Base-by-base conservation (phyloP, 1,140 invertebrate genomes). In the Akabosia matsudoensis region DNA sequence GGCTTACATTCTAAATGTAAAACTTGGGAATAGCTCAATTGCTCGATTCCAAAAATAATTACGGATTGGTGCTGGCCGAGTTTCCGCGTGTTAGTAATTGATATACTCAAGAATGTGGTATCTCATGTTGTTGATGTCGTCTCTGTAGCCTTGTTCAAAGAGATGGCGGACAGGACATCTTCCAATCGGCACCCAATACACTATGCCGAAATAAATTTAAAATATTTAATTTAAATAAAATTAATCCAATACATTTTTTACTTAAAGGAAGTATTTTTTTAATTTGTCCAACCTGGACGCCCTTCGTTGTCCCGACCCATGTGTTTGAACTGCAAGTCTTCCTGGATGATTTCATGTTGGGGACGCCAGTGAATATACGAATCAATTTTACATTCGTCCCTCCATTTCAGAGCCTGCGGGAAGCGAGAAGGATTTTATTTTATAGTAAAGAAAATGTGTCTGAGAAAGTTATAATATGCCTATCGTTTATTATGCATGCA, bases 1-100 rank as follows among this genome's bases (percentile, higher is more conserved):
- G n/a, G n/a, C 4, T 72, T 76, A 76, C 75, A 72, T 73, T 76
- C 75, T 24, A 76, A 22, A 54, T 52, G 70, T 3, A 70, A 34
- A 31, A 76, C 70, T 61, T 76, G 70, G 33, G 51, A 76, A 33
- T 76, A 76, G 0, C 70, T 28, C 16, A 76, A 33, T 10, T 24
- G 37, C 37, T 76, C 75, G 31, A 76, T 61, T n/a, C 70, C 75
- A 10, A 76, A 54, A 26, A 76, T 73, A 14, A 76, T 34, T 22
- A 70, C 33, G 1, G 71, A 72, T 56, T 76, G 75, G 37, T 70
- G 70, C 22, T 70, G 70, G 14, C 71, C 24, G 0, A 33, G 31
- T 14, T 56, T 76, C 51, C 37, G 54, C 28, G 71, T 76, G 4
- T 70, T 70, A n/a, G 28, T 54, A 30, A 16, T 28, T 34, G n/a